These are phyloP conservation scores for Phortica variegata DNA, from an alignment of 1,140 invertebrate species.

Conservation along the genomic window DNA sequence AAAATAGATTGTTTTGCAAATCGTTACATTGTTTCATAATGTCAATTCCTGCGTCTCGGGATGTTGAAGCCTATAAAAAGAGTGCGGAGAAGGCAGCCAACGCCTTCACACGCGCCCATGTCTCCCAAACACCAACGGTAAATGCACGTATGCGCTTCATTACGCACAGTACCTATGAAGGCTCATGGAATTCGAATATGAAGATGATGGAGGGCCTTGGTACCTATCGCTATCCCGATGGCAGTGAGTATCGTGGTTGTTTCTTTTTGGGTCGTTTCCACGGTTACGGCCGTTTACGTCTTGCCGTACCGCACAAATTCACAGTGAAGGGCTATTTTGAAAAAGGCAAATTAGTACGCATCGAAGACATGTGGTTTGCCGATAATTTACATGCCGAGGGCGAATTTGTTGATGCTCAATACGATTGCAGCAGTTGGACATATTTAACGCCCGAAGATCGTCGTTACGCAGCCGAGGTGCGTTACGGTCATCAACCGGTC, in stretches of 20 bases:
- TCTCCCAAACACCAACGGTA: not conserved
- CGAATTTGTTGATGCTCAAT: constrained; percentile 9
- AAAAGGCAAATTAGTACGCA: constrained; percentile 21
- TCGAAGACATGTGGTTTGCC: constrained; percentile 43
- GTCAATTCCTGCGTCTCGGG: no score
- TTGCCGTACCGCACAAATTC: constrained; percentile 33
- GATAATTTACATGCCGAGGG: constrained; percentile 34
- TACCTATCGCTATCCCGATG: constrained; percentile 41
- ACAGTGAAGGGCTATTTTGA: constrained; percentile 37
- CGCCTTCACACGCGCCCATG: no score
- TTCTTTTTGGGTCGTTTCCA: constrained; percentile 36
- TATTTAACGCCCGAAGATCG: constrained; percentile 35
- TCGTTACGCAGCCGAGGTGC: constrained; percentile 31
- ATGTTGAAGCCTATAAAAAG: no score
- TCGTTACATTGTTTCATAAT: no score
- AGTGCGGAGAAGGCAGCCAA: no score
- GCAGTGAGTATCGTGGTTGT: constrained; percentile 39
- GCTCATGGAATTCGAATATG: constrained; percentile 25
- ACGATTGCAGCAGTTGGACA: constrained; percentile 26
- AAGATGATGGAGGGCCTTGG: constrained; percentile 45
- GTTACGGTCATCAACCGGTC: constrained; percentile 32
- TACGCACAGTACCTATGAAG: constrained; percentile 37
- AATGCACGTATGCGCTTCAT: constrained; percentile 15
- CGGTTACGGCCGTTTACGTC: constrained; percentile 32
- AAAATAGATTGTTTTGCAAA: no score